Evolutionary conservation across 2,888 invertebrate genomes (phyloP).

Genomic region (Amblyjoppa fuscipennis): DNA sequence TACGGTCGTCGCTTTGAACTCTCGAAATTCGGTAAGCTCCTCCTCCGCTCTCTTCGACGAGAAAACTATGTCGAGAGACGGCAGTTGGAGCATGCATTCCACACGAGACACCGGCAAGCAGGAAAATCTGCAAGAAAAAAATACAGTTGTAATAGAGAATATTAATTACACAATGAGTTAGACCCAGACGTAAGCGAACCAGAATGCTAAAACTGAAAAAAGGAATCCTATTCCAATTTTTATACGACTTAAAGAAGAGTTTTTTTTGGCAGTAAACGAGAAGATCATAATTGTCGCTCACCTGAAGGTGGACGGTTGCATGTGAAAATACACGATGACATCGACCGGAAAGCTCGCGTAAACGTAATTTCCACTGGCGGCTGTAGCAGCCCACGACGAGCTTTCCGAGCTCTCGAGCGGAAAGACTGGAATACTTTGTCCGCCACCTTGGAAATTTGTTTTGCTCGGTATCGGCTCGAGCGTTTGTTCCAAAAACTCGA

Average conservation of each 20-base stretch:
- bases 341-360: constrained; percentile 99
- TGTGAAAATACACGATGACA: constrained; percentile 99
- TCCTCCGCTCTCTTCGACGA: constrained; percentile 96
- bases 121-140: constrained; percentile 90
- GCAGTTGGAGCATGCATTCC: constrained; percentile 97
- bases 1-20: constrained; percentile 83
- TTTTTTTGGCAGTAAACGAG: constrained; percentile 9
- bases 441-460: constrained; percentile 83
- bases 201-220: neutral
- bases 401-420: constrained; percentile 81
- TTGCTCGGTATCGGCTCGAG: constrained; percentile 96
- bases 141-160: neutral
- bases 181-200: too few species aligned
- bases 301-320: constrained; percentile 97
- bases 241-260: neutral
- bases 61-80: constrained; percentile 98
- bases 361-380: constrained; percentile 87
- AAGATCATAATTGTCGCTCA: constrained; percentile 55
- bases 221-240: neutral
- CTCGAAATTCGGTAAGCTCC: constrained; percentile 86
- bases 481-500: constrained; percentile 98
- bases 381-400: constrained; percentile 82
- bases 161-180: too few species aligned
- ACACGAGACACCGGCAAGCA: constrained; percentile 98
- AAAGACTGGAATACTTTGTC: constrained; percentile 78